Evolutionary conservation across 2,113 vertebrate species (phyloP), one percentile per base, ranked within the genome.

Genomic region (Setophaga kirtlandii): DNA sequence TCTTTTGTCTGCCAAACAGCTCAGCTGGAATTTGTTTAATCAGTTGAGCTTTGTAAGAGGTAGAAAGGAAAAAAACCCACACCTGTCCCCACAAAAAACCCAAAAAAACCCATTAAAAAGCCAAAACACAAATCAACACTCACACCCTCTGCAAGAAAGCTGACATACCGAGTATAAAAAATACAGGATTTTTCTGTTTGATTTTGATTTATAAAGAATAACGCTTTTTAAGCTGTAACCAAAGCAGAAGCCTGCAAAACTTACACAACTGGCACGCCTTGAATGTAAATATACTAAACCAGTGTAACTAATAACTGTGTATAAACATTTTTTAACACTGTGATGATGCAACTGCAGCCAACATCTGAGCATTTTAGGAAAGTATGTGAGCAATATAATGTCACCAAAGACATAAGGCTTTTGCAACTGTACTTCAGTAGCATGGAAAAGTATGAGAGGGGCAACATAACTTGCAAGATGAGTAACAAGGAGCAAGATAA

Each of bases 61-160:
- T 71, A 76, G 25, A 87, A 78, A 53, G 9, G 10, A 11, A 13
- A 37, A 62, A 49, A 1, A 18, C 1, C 1, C 27, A 53, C 11
- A 42, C 16, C 28, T 4, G 14, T 22, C 33, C 33, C 11, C 31
- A 12, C 5, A 21, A 19, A 35, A 31, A 31, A 20, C 23, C 4
- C 4, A 2, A 4, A 24, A n/a, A 35, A 46, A 1, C 8, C 17
- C 2, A 3, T 16, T 15, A 17, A 37, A 58, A 37, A 1, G 5
- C 7, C 12, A 28, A 49, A 39, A 4, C 3, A 39, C 4, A 70
- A 28, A 3, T 5, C 12, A 52, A 6, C 7, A 21, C 7, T 49
- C 31, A 16, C 31, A 42, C 1, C 3, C 5, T 42, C 11, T 58
- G 10, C n/a, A 49, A 68, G 53, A 77, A 44, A n/a, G 5, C 5